Evolutionary conservation across 1,140 invertebrate genomes (phyloP), one percentile per base, ranked within the genome.

Genomic region (Trachymyrmex septentrionalis): DNA sequence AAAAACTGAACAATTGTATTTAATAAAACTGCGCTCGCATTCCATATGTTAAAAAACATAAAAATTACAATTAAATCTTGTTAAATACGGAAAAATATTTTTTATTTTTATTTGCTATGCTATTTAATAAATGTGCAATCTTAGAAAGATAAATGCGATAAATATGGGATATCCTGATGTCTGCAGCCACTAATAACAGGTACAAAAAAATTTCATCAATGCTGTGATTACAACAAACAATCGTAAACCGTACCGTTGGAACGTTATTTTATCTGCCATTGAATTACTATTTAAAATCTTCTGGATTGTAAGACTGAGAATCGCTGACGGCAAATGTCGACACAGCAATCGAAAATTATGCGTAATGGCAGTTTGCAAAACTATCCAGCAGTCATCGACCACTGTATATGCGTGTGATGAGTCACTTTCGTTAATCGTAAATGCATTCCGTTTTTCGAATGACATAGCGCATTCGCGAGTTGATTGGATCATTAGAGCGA

Each of bases 341-440:
- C 67, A 59, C 53, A 59, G 53, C 53, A 24, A 63, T 84, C 38
- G 71, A 73, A 84, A 84, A 71, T 75, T 61, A 73, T 21, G 57
- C 19, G 44, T 61, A 82, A 82, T 84, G 57, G 21, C 69, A 63
- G 80, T 84, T 73, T 73, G 55, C 69, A 63, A 84, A 84, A 84
- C 69, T 27, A 44, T 7, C 38, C 38, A 48, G 24, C 80, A 84
- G 80, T 84, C 69, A 63, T 50, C 27, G 55, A 61, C 55, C 69
- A 84, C 24, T 19, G 38, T 19, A 21, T 10, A 19, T n/a, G 14
- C 21, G 38, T 10, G 27, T 48, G 67, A 84, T 75, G 69, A 84
- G 53, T 84, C 80, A 84, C 59, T 84, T 84, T 75, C 27, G 57
- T 30, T 84, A 84, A 84, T 75, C 69, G 80, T 63, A 82, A 59